Base-by-base conservation (phyloP, 2,797 vertebrate genomes). In the Centroberyx gerrardi region DNA sequence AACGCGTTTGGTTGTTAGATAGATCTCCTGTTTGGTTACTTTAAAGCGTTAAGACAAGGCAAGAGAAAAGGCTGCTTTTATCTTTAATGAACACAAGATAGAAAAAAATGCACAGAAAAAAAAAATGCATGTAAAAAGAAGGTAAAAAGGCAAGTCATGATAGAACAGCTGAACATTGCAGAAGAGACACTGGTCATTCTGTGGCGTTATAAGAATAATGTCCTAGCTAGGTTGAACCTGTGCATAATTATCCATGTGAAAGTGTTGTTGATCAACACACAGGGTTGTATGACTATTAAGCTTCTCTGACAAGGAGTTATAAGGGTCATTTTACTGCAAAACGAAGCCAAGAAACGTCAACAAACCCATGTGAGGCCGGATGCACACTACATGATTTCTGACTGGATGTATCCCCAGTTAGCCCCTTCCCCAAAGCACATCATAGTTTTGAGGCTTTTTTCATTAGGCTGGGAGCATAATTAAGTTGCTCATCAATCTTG, bases 41-140 rank as follows among this genome's bases (percentile, higher is more conserved):
- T 99, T 99, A 99, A 99, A 99, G 97, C 97, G 96, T 99, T 99
- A 99, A 97, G 97, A 99, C 97, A 99, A 99, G 97, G 97, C 97
- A 98, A 98, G 97, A 98, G 97, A 98, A 96, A 98, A 99, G 97
- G 97, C 97, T 97, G 97, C 93, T 97, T 96, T 95, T 93, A 95
- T 96, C 96, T 97, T 96, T 92, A 96, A 95, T 95, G 95, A 92
- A 96, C 93, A 93, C 94, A 93, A 95, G 92, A 94, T 90, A 93
- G 88, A 94, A 93, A 89, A 55, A 52, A 77, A 81, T 74, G 90
- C 89, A 78, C 87, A 36, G 52, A 89, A 94, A 90, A 6, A 85
- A 65, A 49, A 55, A 76, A 44, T 51, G 69, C 36, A 46, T 74
- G 82, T 81, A 42, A 76, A 80, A 83, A 82, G 68, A 80, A 75